phyloP scores from a whole-genome alignment of 2,888 invertebrate genomes.

The Euplexia lucipara region DNA sequence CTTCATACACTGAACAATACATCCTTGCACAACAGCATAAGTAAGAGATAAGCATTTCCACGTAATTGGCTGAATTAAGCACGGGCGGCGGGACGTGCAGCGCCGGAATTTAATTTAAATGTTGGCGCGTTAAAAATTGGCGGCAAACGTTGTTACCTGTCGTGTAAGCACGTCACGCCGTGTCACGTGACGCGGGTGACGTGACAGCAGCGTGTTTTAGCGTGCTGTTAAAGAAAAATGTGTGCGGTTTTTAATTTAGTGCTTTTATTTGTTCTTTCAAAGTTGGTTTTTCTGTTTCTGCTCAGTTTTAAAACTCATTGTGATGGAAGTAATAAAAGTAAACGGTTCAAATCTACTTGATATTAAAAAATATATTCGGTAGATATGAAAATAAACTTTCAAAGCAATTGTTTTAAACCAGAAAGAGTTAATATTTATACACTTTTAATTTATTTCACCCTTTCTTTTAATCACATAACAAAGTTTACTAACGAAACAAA shows the following conservation, averaged over 20 bases:
- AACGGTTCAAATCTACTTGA: too few relatives aligned
- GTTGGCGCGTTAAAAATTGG: slow-evolving; percentile 86
- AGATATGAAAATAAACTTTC: background rate
- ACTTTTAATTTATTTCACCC: slow-evolving; percentile 31
- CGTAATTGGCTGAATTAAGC: slow-evolving; percentile 86
- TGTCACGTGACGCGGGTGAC: slow-evolving; percentile 55
- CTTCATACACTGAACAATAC: slow-evolving; percentile 8
- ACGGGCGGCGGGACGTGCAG: slow-evolving; percentile 66
- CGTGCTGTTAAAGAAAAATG: slow-evolving; percentile 34
- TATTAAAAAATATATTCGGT: background rate
- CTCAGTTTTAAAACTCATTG: too few relatives aligned
- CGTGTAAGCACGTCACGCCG: slow-evolving; percentile 66
- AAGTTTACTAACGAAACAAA: slow-evolving; percentile 34
- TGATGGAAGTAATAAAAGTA: background rate
- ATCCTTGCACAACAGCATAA: slow-evolving; percentile 68
- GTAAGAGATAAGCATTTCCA: slow-evolving; percentile 81
- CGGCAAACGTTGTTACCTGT: slow-evolving; percentile 83
- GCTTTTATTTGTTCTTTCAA: background rate
- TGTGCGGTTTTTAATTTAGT: slow-evolving; percentile 29
- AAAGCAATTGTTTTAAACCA: background rate
- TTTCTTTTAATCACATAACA: slow-evolving; percentile 25
- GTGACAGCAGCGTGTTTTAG: slow-evolving; percentile 54
- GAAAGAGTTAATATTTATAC: background rate
- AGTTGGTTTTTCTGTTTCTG: background rate
- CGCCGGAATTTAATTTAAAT: slow-evolving; percentile 87